Percentiles rank a stretch among this genome's conserved stretches.
These are phyloP conservation scores for Limnephilus auricula DNA, from an alignment of 2,888 invertebrate species.

Conservation along the genomic window DNA sequence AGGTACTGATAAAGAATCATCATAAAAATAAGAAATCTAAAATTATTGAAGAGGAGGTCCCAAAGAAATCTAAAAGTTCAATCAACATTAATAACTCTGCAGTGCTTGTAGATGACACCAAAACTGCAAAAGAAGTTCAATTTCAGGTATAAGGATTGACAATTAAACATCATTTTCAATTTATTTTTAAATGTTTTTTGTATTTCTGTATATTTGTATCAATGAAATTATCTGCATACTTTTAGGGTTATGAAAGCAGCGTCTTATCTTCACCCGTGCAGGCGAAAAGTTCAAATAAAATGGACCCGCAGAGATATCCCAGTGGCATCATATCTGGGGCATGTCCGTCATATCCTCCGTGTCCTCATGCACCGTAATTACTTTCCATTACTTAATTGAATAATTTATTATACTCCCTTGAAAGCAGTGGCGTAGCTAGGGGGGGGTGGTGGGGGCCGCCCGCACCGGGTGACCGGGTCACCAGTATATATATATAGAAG, in stretches of 20 bases:
- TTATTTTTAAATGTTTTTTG: background rate
- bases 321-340: conserved; percentile 25
- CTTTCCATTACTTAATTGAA: background rate
- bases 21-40: conserved; percentile 57
- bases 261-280: conserved; percentile 10
- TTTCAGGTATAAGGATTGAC: conserved; percentile 34
- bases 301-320: background rate
- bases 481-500: too few species aligned
- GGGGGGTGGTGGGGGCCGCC: too few species aligned
- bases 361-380: conserved; percentile 42
- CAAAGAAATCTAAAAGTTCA: conserved; percentile 24
- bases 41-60: conserved; percentile 11
- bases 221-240: background rate
- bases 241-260: conserved; percentile 33
- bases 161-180: background rate
- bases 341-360: background rate
- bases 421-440: too few species aligned
- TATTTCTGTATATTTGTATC: background rate
- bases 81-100: background rate
- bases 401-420: background rate
- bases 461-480: too few species aligned
- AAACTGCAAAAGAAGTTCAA: conserved; percentile 35
- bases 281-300: background rate
- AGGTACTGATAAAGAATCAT: conserved; percentile 59
- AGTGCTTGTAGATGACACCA: background rate